Conservation (phyloP, 2,797 vertebrate genomes). For the Epinephelus malabaricus region DNA sequence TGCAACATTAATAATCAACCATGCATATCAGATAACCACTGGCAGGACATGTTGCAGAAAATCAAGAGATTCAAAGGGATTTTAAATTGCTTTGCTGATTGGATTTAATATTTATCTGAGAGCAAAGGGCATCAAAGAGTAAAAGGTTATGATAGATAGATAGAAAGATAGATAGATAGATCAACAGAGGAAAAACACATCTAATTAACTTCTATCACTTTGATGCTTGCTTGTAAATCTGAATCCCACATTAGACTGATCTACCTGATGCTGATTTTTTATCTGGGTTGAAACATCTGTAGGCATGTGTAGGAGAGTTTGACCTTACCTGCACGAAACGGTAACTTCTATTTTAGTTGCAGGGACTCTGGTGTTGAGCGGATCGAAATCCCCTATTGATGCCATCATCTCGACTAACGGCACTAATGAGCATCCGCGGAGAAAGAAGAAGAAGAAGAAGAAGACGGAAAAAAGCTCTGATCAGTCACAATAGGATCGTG, state of each 20-base stretch:
- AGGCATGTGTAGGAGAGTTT: background rate
- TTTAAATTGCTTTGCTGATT: constrained; percentile 15
- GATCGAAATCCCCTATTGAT: constrained; percentile 91
- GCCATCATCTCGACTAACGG: constrained; percentile 87
- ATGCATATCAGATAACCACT: constrained; percentile 7
- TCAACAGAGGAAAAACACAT: background rate
- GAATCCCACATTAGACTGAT: background rate
- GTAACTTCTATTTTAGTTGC: constrained; percentile 97
- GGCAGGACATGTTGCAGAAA: constrained; percentile 6
- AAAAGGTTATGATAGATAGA: constrained; percentile 41
- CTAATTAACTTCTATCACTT: constrained; percentile 11
- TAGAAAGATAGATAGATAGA: constrained; percentile 42
- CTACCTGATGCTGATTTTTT: background rate
- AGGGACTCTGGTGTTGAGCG: constrained; percentile 90
- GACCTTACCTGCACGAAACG: constrained; percentile 93
- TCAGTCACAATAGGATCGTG: constrained; percentile 56
- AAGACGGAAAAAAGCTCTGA: constrained; percentile 14
- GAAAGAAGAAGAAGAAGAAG: constrained; percentile 2
- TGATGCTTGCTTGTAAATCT: background rate
- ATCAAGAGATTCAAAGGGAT: constrained; percentile 4
- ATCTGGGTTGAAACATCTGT: background rate
- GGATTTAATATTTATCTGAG: constrained; percentile 14
- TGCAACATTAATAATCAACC: background rate
- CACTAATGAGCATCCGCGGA: constrained; percentile 53
- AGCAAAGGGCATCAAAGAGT: constrained; percentile 25